These are phyloP conservation scores for Drosophila glabriapex DNA, from an alignment of 2,888 invertebrate genomes.

Conservation along the genomic window DNA sequence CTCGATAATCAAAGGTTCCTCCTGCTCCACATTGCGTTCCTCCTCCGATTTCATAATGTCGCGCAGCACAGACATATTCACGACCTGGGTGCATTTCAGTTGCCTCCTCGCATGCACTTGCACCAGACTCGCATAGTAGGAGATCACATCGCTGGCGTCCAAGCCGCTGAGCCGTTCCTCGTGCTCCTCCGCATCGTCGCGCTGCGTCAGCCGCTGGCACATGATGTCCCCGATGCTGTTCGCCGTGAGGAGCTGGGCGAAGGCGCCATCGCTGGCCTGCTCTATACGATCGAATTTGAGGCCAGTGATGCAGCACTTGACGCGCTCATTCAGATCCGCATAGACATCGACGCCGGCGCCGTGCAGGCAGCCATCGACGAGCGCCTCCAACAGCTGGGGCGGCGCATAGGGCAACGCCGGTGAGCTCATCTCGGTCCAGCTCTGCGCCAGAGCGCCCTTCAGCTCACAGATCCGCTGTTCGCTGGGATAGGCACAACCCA, in stretches of 20 bases:
- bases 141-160: conserved; percentile 61
- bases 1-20: conserved; percentile 41
- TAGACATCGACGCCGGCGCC: conserved; percentile 68
- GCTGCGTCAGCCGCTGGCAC: conserved; percentile 59
- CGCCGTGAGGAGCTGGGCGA: conserved; percentile 69
- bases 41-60: conserved; percentile 33
- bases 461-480: conserved; percentile 82
- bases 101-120: conserved; percentile 22
- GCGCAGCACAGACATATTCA: conserved; percentile 58
- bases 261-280: conserved; percentile 40
- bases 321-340: conserved; percentile 70
- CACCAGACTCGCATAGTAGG: conserved; percentile 63
- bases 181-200: conserved; percentile 32
- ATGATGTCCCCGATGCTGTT: conserved; percentile 82
- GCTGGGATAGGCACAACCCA: conserved; percentile 67
- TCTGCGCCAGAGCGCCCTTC: conserved; percentile 24
- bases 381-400: conserved; percentile 68
- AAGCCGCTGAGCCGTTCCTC: conserved; percentile 52
- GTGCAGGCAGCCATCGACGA: conserved; percentile 54
- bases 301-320: conserved; percentile 77
- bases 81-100: conserved; percentile 67
- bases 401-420: conserved; percentile 77
- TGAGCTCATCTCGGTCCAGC: conserved; percentile 50
- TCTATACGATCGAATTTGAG: conserved; percentile 63
- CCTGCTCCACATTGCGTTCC: conserved; percentile 24